Evolutionary conservation across 2,113 vertebrate species (phyloP).

Genomic region (Gobius niger): DNA sequence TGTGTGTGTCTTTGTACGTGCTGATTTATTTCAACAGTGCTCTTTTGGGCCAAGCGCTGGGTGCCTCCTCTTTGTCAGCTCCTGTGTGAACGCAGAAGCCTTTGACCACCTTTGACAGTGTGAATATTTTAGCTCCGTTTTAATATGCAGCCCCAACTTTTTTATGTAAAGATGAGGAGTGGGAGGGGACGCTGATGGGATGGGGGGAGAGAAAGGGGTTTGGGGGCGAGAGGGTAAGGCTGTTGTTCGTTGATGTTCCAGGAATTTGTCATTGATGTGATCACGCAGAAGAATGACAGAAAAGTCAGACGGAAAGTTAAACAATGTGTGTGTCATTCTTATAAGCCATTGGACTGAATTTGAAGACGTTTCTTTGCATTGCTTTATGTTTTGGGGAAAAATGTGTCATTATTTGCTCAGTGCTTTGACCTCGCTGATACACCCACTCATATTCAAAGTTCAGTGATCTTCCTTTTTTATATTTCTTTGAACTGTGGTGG

Average conservation of each 20-base stretch:
- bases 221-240: slow-evolving; percentile 19
- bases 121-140: slow-evolving; percentile 82
- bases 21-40: slow-evolving; percentile 84
- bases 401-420: slow-evolving; percentile 10
- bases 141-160: slow-evolving; percentile 82
- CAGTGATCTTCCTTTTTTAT: slow-evolving; percentile 62
- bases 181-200: slow-evolving; percentile 13
- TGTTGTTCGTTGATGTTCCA: slow-evolving; percentile 39
- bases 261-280: slow-evolving; percentile 45
- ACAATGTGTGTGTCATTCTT: background rate
- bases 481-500: slow-evolving; percentile 65
- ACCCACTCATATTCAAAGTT: slow-evolving; percentile 53
- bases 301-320: background rate
- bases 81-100: slow-evolving; percentile 83
- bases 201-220: slow-evolving; percentile 20
- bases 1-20: slow-evolving; percentile 79
- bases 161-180: slow-evolving; percentile 76
- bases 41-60: slow-evolving; percentile 74
- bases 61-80: slow-evolving; percentile 82
- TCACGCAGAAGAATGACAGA: slow-evolving; percentile 11
- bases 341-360: background rate
- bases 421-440: slow-evolving; percentile 42
- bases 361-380: background rate
- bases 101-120: slow-evolving; percentile 83
- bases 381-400: background rate